Base-by-base conservation (phyloP, 2,113 vertebrate genomes). In the Melanostigma gelatinosum region DNA sequence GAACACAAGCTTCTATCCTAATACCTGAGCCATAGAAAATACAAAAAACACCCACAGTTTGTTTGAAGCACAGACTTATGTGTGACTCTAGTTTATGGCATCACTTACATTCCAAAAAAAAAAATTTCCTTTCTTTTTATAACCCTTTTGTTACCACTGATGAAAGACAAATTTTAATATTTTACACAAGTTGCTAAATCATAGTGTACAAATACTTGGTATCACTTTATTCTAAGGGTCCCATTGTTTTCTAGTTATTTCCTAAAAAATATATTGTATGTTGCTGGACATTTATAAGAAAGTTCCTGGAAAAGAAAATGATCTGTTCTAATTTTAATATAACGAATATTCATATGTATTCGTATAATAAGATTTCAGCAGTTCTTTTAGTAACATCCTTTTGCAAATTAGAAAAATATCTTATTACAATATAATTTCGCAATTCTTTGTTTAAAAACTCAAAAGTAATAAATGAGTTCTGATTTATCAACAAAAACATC, bases 21-120 rank as follows among this genome's bases (percentile, higher is more conserved):
- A 62, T 73, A 58, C 71, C 80, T 81, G 9, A 78, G 24, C 4
- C 12, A 13, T 24, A 32, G 22, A 61, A 48, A 63, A 62, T 1
- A 34, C 27, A 60, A 46, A 58, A 78, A 29, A 6, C 16, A 0
- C 24, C 74, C 55, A 81, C 48, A 27, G 8, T 61, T 18, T 60
- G 29, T 55, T 54, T 38, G 60, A n/a, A 77, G 4, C 29, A 46
- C 15, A 66, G 6, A 52, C 34, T 40, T 34, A 32, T 34, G 12
- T 48, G 38, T 24, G 7, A 32, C 15, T 50, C 8, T 15, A 13
- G 66, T 77, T 73, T 29, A 62, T 34, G 29, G n/a, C 18, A 64
- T 5, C n/a, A 15, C 24, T 48, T 20, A 29, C 13, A 11, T 8
- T 63, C 16, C 8, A 50, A 27, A n/a, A n/a, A n/a, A n/a, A n/a